Percentiles rank a stretch among this genome's conserved stretches.
These are phyloP conservation scores for Otolemur crassicaudatus DNA, from an alignment of 2,797 vertebrate species.

Conservation along the genomic window DNA sequence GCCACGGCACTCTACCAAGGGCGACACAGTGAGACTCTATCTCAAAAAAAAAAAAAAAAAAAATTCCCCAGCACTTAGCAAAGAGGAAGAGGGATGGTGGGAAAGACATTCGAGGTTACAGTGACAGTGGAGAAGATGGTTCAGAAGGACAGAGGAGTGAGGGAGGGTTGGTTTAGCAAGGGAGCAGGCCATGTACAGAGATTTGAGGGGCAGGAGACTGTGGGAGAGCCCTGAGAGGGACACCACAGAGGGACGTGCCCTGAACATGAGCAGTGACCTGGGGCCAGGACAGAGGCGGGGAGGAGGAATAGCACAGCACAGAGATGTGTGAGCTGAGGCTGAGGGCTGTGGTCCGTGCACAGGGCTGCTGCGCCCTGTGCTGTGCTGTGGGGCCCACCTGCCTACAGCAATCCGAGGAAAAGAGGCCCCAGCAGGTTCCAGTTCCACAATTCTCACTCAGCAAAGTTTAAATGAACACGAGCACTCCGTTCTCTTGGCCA, in stretches of 20 bases:
- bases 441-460: neutral
- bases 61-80: neutral
- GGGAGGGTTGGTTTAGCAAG: neutral
- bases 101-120: neutral
- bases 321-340: neutral
- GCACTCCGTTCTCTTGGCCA: neutral
- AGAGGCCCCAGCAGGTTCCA: rapidly evolving
- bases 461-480: neutral
- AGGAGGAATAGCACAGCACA: too few relatives aligned
- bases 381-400: neutral
- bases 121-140: neutral
- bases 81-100: neutral
- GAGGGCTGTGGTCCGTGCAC: rapidly evolving
- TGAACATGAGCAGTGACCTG: neutral
- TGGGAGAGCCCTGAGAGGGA: neutral
- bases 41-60: too few relatives aligned
- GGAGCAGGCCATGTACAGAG: neutral
- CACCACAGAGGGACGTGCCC: rapidly evolving
- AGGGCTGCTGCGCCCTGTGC: neutral
- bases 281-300: neutral
- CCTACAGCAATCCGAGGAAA: rapidly evolving
- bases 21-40: too few relatives aligned
- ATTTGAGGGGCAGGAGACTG: neutral
- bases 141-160: neutral
- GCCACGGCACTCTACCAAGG: too few relatives aligned